Evolutionary conservation across 92 coral and sea anemone genomes (phyloP), one percentile per base, ranked within the genome.

Genomic region (Epizoanthus illoricatus): DNA sequence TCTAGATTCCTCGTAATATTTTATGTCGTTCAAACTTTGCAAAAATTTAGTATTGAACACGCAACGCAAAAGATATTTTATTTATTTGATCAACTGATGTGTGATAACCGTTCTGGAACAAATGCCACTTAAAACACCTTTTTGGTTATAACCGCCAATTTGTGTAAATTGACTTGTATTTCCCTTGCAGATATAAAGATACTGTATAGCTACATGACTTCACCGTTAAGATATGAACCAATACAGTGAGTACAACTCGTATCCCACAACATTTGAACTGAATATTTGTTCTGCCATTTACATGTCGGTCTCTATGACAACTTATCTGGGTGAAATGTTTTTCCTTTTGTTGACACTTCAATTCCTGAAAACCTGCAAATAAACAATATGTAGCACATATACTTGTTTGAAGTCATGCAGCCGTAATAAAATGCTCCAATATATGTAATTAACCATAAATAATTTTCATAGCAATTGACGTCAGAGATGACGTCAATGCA

Each of bases 371-470:
- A 11, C 68, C 0, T 10, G n/a, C 13, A 11, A 24, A 15, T 28
- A 7, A 9, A 24, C 43, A 24, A 65, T 66, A 3, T 67, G 13
- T 36, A 12, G 55, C 28, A 73, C 0, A 9, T 28, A 45, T 52
- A 21, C 40, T 55, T 9, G 33, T 73, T 5, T 73, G 15, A 73
- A 24, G 9, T 13, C 79, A 73, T 49, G 64, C 42, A 54, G 13
- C 79, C 45, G 47, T 54, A 18, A 42, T 10, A 52, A 54, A 20
- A 72, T 20, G 55, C 24, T 8, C 71, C 71, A 63, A 63, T 78
- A 78, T 43, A 19, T 13, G 71, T 78, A 63, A 78, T 63, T 69
- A 63, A 2, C 82, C 24, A 43, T 63, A 62, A 78, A 42, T 42
- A 21, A 70, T 43, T 20, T 54, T 33, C 23, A 43, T 7, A 19